Evolutionary conservation across 2,888 invertebrate species (phyloP).

Genomic region (Drosophila anomalata): DNA sequence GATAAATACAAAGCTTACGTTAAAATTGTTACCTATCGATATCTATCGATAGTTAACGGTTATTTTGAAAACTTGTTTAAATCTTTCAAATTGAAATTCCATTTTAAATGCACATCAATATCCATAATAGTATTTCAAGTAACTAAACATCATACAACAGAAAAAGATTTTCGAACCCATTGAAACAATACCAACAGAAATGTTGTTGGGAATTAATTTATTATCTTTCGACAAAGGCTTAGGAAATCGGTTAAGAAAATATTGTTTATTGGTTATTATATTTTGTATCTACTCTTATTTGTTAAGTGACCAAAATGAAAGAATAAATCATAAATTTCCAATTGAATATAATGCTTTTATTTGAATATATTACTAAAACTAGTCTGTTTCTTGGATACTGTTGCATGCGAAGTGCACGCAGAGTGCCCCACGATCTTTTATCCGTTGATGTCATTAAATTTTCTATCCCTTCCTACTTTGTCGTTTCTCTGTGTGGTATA

Average conservation of each 20-base stretch:
- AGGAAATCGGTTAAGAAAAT: no score
- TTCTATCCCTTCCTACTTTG: conserved; percentile 46
- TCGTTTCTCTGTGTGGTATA: conserved; percentile 61
- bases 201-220: not conserved
- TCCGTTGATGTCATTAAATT: conserved; percentile 33
- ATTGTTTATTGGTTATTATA: not conserved
- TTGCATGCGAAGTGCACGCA: conserved; percentile 13
- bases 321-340: conserved; percentile 13
- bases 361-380: conserved; percentile 62
- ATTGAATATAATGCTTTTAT: conserved; percentile 61
- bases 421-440: conserved; percentile 15
- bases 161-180: not conserved
- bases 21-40: no score
- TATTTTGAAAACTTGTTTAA: not conserved
- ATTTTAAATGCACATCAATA: no score
- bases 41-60: not conserved
- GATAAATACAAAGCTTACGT: no score
- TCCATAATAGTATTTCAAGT: no score
- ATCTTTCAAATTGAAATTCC: not conserved
- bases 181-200: not conserved
- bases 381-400: conserved; percentile 46
- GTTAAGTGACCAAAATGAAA: not conserved
- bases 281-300: not conserved
- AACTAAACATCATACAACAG: no score
- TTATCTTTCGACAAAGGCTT: not conserved